Evolutionary conservation across 1,140 invertebrate species (phyloP).

Genomic region (Ceratitis capitata): DNA sequence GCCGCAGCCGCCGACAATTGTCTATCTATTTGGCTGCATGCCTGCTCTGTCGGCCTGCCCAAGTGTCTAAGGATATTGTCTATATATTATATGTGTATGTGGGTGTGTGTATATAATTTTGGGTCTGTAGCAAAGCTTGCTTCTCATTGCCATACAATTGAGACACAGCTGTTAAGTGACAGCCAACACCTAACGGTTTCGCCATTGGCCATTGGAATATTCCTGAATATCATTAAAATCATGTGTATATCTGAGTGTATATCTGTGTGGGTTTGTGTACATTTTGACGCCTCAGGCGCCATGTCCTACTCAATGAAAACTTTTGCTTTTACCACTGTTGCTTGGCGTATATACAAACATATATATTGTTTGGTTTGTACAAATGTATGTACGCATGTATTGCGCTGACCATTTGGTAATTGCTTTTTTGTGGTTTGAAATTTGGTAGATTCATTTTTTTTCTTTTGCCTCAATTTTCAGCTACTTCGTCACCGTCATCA

Average conservation of each 20-base stretch:
- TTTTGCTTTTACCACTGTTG: not conserved
- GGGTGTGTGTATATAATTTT: not conserved
- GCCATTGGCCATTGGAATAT: not conserved
- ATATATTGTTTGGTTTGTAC: not conserved
- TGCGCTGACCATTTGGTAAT: not conserved
- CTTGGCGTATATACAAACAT: not conserved
- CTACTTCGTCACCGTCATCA: not conserved
- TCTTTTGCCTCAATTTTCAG: not conserved
- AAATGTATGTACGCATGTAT: no score
- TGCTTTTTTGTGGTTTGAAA: not conserved
- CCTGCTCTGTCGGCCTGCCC: not conserved
- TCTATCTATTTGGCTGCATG: not conserved
- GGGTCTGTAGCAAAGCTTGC: not conserved
- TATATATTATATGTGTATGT: not conserved
- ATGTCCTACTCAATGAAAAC: not conserved
- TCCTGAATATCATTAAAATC: not conserved
- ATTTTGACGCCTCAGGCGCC: not conserved
- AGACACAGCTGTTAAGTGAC: not conserved
- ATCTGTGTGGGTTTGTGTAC: not conserved
- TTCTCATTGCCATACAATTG: not conserved
- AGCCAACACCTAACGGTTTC: not conserved
- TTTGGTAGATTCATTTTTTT: not conserved
- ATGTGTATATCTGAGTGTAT: no score
- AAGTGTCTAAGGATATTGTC: not conserved
- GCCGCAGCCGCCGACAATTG: not conserved